A percentile compares a stretch with the other conserved stretches of the same genome.
Evolutionary conservation across 2,113 vertebrate species (phyloP).

Genomic region (Stercorarius parasiticus): DNA sequence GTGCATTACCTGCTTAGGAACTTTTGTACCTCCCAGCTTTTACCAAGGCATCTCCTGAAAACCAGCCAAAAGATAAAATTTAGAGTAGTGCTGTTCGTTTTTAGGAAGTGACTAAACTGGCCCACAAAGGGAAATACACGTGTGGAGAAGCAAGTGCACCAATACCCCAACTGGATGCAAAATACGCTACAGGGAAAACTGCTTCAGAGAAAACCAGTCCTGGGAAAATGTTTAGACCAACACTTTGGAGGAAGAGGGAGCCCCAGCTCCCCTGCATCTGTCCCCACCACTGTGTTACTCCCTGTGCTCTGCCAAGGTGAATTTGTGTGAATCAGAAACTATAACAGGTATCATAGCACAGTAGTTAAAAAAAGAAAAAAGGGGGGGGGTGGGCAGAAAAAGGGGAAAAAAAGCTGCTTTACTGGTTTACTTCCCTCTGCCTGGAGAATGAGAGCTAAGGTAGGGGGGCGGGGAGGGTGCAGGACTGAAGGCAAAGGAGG

Average conservation of each 20-base stretch:
- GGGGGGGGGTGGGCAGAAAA: no score
- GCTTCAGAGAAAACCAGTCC: background rate
- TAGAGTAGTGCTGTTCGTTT: background rate
- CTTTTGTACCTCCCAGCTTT: background rate
- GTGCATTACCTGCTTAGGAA: background rate
- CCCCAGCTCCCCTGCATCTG: background rate
- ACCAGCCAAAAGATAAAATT: background rate
- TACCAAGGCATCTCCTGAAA: background rate
- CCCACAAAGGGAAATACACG: background rate
- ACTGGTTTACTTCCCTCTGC: background rate
- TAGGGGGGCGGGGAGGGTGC: rapidly evolving
- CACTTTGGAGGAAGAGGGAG: background rate
- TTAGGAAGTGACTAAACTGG: background rate
- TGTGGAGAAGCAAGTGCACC: background rate
- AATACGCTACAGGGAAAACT: rapidly evolving
- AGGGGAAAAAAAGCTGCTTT: background rate
- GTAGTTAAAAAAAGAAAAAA: background rate
- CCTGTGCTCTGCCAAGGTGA: background rate
- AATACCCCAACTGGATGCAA: background rate
- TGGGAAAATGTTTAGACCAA: no score
- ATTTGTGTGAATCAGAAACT: background rate
- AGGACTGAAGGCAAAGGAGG: background rate
- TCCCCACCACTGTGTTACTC: background rate
- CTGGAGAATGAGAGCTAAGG: background rate
- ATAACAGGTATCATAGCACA: background rate